These are phyloP conservation scores for Silurus aristotelis DNA, from an alignment of 2,797 vertebrate genomes.

Conservation along the genomic window DNA sequence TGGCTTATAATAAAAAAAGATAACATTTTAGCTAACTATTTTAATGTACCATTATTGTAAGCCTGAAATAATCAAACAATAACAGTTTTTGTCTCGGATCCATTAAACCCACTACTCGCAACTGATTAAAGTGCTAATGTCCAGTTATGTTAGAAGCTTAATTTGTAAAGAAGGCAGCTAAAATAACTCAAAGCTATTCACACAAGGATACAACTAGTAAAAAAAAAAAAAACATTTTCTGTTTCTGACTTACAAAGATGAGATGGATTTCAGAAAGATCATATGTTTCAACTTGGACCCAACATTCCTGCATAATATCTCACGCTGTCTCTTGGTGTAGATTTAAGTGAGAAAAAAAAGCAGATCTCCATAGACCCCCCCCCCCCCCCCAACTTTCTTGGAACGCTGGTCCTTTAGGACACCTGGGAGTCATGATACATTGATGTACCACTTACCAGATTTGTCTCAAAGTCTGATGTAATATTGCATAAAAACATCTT, in stretches of 20 bases:
- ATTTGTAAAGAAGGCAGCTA: neutral
- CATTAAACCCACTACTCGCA: neutral
- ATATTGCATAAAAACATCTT: slow-evolving; percentile 46
- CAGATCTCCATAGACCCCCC: neutral
- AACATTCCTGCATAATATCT: slow-evolving; percentile 34
- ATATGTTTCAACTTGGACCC: slow-evolving; percentile 16
- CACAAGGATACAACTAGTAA: neutral
- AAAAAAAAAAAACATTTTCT: slow-evolving; percentile 12
- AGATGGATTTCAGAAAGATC: slow-evolving; percentile 6
- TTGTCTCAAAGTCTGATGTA: slow-evolving; percentile 45
- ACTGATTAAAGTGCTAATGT: neutral
- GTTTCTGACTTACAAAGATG: slow-evolving; percentile 7
- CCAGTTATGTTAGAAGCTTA: neutral
- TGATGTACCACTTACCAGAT: slow-evolving; percentile 43
- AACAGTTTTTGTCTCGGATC: neutral
- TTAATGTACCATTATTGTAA: neutral
- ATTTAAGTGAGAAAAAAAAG: neutral
- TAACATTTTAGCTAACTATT: neutral
- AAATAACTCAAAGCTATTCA: slow-evolving; percentile 10
- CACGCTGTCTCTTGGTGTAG: slow-evolving; percentile 17
- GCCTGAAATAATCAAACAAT: neutral
- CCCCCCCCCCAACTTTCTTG: neutral
- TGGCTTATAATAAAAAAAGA: neutral
- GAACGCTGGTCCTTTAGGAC: slow-evolving; percentile 27
- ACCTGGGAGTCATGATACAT: slow-evolving; percentile 40